phyloP scores from a whole-genome alignment of 2,888 invertebrate genomes.

The Amphimallon solstitiale region DNA sequence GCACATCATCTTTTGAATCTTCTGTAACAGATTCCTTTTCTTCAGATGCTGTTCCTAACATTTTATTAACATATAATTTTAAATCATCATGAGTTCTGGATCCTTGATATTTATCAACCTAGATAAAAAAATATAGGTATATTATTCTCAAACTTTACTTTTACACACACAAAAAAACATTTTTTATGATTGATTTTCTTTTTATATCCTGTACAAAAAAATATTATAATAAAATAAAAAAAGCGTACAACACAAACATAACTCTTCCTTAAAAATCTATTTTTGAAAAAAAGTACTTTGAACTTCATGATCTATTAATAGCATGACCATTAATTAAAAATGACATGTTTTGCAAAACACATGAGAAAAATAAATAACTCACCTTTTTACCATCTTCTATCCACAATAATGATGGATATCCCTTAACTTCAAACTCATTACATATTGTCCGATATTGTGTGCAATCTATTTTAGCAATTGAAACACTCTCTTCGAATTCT shows the following conservation, averaged over 20 bases:
- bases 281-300: slow-evolving; percentile 8
- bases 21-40: slow-evolving; percentile 53
- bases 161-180: too few species aligned
- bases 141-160: background rate
- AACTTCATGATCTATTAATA: background rate
- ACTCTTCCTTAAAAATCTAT: slow-evolving; percentile 13
- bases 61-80: slow-evolving; percentile 75
- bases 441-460: slow-evolving; percentile 80
- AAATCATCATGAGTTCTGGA: slow-evolving; percentile 75
- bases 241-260: background rate
- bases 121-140: background rate
- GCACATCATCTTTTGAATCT: slow-evolving; percentile 53
- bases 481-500: slow-evolving; percentile 72
- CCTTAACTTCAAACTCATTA: slow-evolving; percentile 82
- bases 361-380: slow-evolving; percentile 48
- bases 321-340: background rate
- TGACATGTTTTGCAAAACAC: background rate
- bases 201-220: too few species aligned
- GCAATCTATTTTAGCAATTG: slow-evolving; percentile 87
- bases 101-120: slow-evolving; percentile 82
- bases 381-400: slow-evolving; percentile 87
- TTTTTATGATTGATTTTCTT: too few species aligned
- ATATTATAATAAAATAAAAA: too few species aligned
- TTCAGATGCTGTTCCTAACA: slow-evolving; percentile 68
- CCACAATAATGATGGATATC: slow-evolving; percentile 90